A percentile compares a stretch with the other conserved stretches of the same genome.
Conservation (phyloP, 2,888 invertebrate species). For the Cephonodes hylas region DNA sequence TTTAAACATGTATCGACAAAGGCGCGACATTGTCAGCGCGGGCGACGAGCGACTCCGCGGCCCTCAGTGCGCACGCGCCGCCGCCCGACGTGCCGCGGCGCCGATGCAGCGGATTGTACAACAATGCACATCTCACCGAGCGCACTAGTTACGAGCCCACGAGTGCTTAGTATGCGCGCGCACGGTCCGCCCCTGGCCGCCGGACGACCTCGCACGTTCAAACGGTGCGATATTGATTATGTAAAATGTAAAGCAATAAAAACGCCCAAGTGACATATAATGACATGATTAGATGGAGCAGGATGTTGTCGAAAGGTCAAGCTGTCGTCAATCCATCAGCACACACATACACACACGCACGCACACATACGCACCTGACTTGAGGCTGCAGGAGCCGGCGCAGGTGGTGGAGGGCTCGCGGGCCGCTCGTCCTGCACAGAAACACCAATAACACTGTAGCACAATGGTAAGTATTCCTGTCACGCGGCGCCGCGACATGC, state of each 20-base stretch:
- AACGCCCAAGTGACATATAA: neutral
- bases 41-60: too few relatives aligned
- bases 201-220: neutral
- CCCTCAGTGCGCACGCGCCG: neutral
- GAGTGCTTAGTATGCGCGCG: neutral
- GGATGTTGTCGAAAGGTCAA: conserved; percentile 2
- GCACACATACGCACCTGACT: too few relatives aligned
- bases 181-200: neutral
- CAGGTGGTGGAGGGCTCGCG: too few relatives aligned
- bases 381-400: too few relatives aligned
- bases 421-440: neutral
- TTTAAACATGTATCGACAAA: too few relatives aligned
- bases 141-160: neutral
- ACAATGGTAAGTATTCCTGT: too few relatives aligned
- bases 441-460: neutral
- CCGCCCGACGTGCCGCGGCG: neutral
- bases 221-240: neutral
- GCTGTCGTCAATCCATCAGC: neutral
- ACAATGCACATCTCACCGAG: neutral
- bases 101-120: neutral
- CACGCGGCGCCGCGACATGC: too few relatives aligned
- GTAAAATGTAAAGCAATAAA: neutral
- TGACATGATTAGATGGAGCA: conserved; percentile 3
- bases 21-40: too few relatives aligned
- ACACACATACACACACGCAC: neutral